Base-by-base conservation (phyloP, 2,797 vertebrate genomes). In the Anguilla anguilla region DNA sequence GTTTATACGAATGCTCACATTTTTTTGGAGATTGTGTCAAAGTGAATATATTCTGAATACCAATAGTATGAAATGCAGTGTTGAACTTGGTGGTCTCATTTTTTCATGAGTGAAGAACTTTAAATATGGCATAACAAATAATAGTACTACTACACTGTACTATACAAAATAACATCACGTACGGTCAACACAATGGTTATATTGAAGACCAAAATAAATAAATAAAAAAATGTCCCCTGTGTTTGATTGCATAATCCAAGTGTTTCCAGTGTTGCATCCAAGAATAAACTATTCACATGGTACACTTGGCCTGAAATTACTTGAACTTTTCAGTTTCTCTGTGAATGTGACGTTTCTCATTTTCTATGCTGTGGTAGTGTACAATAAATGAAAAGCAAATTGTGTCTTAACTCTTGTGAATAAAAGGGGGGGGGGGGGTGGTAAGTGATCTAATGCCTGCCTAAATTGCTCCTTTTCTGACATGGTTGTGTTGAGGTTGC, bases 91-190 rank as follows among this genome's bases (percentile, higher is more conserved):
- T 55, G 84, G 51, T 87, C 64, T 83, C 67, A 28, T 86, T 85
- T 83, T 81, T 88, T 85, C 72, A 51, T 31, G 83, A 85, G 35
- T 83, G 19, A 83, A 83, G 31, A 64, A 86, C 31, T 22, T 49
- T 25, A 51, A 82, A 51, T 86, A 87, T 86, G 83, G 25, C 61
- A 85, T 85, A 51, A 74, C 84, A 7, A 67, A 67, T 6, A 57
- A 49, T 87, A 43, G 61, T 88, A 88, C 69, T 84, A 77, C 89
- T 81, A 59, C 79, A 49, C 25, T 86, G 74, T 90, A 81, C 19
- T 87, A 83, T 90, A 85, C 89, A 86, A 88, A 85, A 57, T 89
- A 31, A 77, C 72, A 87, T 90, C 85, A 86, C 90, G 90, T 91
- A 87, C 87, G 83, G 87, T 92, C 88, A 83, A 57, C 51, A 84